Base-by-base conservation (phyloP, 2,888 invertebrate species). In the Pardosa pseudoannulata region DNA sequence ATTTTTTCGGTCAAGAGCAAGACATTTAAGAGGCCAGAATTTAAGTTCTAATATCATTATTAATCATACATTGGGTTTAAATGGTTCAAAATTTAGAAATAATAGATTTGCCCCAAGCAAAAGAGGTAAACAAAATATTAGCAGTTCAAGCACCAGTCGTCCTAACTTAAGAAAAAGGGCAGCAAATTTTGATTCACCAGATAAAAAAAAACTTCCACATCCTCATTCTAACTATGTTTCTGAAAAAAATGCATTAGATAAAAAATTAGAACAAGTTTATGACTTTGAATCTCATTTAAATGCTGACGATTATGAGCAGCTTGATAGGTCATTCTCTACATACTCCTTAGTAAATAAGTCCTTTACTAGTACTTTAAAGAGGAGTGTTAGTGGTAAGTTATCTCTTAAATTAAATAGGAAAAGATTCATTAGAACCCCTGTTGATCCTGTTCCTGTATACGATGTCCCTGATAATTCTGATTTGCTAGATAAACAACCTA, bases 371-470 rank as follows among this genome's bases (percentile, higher is more conserved):
- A 23, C 1, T 23, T 23, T 56, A 11, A 1, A 23, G 28, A 79
- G 62, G 9, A 27, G 29, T 13, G 7, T 56, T 2, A 75, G 82
- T 71, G 62, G 27, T 29, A 82, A 71, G 19, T 32, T 82, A n/a
- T 82, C 82, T 1, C 27, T 76, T 19, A 75, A 74, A 74, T 64
- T 62, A n/a, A 75, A 64, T 36, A 71, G 75, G 31, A 74, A 64
- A 27, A 46, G 19, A 7, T 9, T 36, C 23, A 46, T 16, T 11
- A n/a, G 16, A 11, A n/a, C 23, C 23, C 56, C n/a, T 23, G 23
- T 6, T 56, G 56, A 56, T 56, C 23, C n/a, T 56, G 23, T 56
- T 23, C 56, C 23, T 23, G 11, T 3, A 23, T 5, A 56, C 23
- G 56, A 6, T 3, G 16, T 16, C 2, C 16, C 56, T 56, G 16